phyloP scores from a whole-genome alignment of 2,797 vertebrate species.

The Sandelia bainsii region DNA sequence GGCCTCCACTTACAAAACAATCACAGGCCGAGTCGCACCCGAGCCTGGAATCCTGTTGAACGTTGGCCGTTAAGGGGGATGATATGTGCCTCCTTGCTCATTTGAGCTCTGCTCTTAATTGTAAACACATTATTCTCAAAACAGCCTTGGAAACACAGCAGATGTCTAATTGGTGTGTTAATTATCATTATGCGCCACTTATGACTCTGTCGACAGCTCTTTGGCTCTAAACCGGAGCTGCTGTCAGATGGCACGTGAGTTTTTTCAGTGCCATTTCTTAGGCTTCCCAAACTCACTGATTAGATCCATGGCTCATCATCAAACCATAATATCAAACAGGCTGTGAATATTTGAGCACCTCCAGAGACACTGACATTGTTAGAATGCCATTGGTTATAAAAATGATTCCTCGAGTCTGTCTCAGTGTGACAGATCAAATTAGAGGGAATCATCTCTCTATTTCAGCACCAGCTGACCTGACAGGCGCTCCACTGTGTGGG shows the following conservation, averaged over 20 bases:
- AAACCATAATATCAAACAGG: conserved; percentile 33
- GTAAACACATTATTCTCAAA: conserved; percentile 67
- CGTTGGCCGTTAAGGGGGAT: conserved; percentile 31
- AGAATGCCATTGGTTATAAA: conserved; percentile 8
- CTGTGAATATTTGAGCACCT: conserved; percentile 29
- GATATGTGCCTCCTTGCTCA: conserved; percentile 52
- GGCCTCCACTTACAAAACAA: conserved; percentile 60
- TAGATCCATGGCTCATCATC: conserved; percentile 46
- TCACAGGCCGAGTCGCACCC: conserved; percentile 41
- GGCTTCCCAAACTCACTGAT: conserved; percentile 42
- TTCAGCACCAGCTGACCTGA: conserved; percentile 21
- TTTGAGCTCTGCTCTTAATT: conserved; percentile 56
- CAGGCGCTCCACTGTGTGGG: not conserved
- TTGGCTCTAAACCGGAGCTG: conserved; percentile 58
- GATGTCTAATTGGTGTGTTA: conserved; percentile 77
- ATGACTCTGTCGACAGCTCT: conserved; percentile 56
- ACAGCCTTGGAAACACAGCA: conserved; percentile 69
- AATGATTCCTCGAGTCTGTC: conserved; percentile 2
- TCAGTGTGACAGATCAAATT: conserved; percentile 6
- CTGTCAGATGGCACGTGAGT: conserved; percentile 56
- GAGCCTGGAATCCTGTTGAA: conserved; percentile 32
- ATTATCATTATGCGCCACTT: conserved; percentile 71
- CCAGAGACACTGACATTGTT: not conserved
- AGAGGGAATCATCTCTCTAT: conserved; percentile 12
- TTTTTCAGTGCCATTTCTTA: conserved; percentile 30